Conservation (phyloP, 37 sponge, comb jelly and placozoan species). For the Mnemiopsis leidyi region DNA sequence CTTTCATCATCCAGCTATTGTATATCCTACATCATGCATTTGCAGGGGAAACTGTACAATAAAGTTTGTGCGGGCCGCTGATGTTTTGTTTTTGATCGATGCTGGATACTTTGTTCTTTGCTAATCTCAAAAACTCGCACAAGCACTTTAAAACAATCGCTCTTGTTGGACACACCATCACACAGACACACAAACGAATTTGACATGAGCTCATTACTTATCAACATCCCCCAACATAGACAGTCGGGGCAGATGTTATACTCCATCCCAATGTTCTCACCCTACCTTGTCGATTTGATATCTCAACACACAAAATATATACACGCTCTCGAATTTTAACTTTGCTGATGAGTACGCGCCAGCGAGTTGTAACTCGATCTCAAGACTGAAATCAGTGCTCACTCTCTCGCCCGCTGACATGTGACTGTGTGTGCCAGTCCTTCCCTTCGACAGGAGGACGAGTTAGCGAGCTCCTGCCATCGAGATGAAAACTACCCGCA, state of each 20-base stretch:
- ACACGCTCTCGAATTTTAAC: not conserved
- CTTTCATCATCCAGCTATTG: slow-evolving; percentile 46
- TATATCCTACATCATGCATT: slow-evolving; percentile 51
- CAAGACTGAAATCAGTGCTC: too few relatives aligned
- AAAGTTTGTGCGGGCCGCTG: not conserved
- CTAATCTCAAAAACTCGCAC: not conserved
- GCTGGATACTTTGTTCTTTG: not conserved
- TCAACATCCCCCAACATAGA: too few relatives aligned
- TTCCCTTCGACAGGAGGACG: not conserved
- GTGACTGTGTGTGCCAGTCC: not conserved
- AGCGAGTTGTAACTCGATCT: not conserved
- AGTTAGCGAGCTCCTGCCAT: too few relatives aligned
- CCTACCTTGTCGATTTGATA: too few relatives aligned
- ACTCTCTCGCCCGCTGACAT: not conserved
- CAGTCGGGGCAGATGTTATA: too few relatives aligned
- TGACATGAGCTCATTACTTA: not conserved
- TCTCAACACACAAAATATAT: too few relatives aligned
- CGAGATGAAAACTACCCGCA: too few relatives aligned
- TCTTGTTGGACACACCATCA: not conserved
- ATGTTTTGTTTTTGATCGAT: not conserved
- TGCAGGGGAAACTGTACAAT: not conserved
- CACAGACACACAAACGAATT: too few relatives aligned
- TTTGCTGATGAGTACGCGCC: not conserved
- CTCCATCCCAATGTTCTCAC: too few relatives aligned
- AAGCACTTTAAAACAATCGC: not conserved